Conservation (phyloP, 2,888 invertebrate species). For the Busseola fusca region DNA sequence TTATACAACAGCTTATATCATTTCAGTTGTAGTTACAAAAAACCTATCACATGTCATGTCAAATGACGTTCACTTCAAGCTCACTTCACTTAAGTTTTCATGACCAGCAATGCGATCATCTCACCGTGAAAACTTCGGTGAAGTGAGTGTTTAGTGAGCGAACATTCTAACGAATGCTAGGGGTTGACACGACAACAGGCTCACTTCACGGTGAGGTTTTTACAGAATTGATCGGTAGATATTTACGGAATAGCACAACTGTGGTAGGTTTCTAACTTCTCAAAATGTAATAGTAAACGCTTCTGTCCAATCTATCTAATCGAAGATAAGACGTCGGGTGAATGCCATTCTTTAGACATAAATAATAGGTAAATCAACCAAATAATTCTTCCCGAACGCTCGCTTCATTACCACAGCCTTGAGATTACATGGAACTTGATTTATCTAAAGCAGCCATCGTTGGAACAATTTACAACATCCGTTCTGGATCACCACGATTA, state of each 20-base stretch:
- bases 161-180: not conserved
- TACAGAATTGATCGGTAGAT: not conserved
- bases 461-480: constrained; percentile 72
- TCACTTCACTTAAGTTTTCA: too few relatives aligned
- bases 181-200: too few relatives aligned
- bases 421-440: constrained; percentile 73
- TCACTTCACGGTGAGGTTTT: not conserved
- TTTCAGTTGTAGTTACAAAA: too few relatives aligned
- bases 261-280: not conserved
- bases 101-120: not conserved
- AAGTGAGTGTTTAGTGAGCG: not conserved
- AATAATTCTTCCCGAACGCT: constrained; percentile 27
- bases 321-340: not conserved
- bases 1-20: too few relatives aligned
- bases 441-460: constrained; percentile 69
- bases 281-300: not conserved
- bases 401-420: constrained; percentile 44
- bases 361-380: constrained; percentile 11
- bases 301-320: not conserved
- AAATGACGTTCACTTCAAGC: too few relatives aligned
- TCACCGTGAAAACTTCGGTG: not conserved
- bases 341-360: not conserved
- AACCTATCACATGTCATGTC: too few relatives aligned
- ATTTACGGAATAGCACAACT: not conserved
- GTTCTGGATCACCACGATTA: constrained; percentile 67